Evolutionary conservation across 2,888 invertebrate species (phyloP).

Genomic region (Orchesellides sinensis): DNA sequence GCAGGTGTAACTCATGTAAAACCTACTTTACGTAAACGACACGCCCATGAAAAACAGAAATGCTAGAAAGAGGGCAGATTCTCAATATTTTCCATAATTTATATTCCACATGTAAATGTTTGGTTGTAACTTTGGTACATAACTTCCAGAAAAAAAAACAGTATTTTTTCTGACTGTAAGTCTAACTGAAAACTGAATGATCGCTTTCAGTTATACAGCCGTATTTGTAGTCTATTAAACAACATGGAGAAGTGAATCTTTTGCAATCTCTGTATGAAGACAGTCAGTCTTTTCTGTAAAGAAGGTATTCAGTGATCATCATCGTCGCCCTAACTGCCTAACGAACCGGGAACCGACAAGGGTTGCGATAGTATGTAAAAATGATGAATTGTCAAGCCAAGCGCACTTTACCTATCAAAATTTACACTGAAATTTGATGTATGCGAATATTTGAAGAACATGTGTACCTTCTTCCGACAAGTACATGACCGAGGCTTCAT

Average conservation of each 20-base stretch:
- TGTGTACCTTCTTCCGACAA: slow-evolving; percentile 29
- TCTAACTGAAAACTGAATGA: too few relatives aligned
- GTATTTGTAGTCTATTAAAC: too few relatives aligned
- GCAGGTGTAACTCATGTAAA: slow-evolving; percentile 37
- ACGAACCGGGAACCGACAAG: slow-evolving; percentile 53
- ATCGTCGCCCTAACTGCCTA: slow-evolving; percentile 43
- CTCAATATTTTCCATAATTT: slow-evolving; percentile 56
- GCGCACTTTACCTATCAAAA: slow-evolving; percentile 53
- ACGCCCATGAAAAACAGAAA: slow-evolving; percentile 7
- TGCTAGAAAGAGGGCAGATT: slow-evolving; percentile 30
- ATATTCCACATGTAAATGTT: not conserved
- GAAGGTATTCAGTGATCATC: slow-evolving; percentile 25
- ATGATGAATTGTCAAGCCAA: slow-evolving; percentile 57
- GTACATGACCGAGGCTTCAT: not conserved
- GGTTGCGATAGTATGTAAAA: slow-evolving; percentile 8
- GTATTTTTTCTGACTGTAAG: too few relatives aligned
- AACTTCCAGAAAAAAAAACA: too few relatives aligned
- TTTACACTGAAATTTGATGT: slow-evolving; percentile 53
- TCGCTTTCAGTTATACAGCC: too few relatives aligned
- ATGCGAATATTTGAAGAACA: slow-evolving; percentile 54
- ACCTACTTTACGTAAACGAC: slow-evolving; percentile 18
- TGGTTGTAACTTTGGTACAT: not conserved
- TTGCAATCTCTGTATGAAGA: not conserved
- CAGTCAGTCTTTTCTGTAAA: too few relatives aligned
- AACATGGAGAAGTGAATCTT: not conserved